These are phyloP conservation scores for Stenichneumon culpator DNA, from an alignment of 2,888 invertebrate species.

Conservation along the genomic window DNA sequence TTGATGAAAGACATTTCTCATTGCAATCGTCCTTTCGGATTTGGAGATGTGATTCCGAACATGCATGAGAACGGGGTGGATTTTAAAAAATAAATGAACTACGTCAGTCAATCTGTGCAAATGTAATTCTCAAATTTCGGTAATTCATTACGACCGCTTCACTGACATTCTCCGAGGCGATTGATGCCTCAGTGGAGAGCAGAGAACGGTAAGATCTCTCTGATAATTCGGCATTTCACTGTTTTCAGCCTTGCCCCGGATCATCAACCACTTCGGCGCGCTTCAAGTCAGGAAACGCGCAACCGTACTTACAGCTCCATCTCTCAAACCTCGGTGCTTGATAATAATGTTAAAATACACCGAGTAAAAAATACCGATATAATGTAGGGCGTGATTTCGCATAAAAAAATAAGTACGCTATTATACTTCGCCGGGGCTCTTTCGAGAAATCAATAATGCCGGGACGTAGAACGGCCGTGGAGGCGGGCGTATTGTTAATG, in stretches of 20 bases:
- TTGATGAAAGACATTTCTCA: too few species aligned
- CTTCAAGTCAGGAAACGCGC: neutral
- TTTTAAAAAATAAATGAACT: too few species aligned
- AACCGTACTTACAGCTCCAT: neutral
- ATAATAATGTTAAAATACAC: neutral
- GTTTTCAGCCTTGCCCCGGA: neutral
- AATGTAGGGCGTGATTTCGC: neutral
- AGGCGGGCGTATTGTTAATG: neutral
- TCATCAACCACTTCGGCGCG: neutral
- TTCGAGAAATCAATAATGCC: neutral
- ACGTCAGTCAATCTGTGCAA: too few species aligned
- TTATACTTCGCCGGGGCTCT: neutral
- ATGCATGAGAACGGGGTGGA: too few species aligned
- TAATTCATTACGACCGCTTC: neutral
- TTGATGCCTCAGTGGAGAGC: neutral
- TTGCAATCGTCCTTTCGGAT: too few species aligned
- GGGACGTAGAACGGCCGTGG: neutral
- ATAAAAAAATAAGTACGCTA: neutral
- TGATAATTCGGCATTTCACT: neutral
- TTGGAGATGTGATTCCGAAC: too few species aligned
- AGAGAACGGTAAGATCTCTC: neutral
- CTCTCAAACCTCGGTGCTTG: neutral
- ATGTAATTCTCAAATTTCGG: neutral
- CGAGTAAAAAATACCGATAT: neutral
- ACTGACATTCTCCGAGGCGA: neutral